Evolutionary conservation across 2,888 invertebrate genomes (phyloP), one percentile per base, ranked within the genome.

Genomic region (Cenopis cana): DNA sequence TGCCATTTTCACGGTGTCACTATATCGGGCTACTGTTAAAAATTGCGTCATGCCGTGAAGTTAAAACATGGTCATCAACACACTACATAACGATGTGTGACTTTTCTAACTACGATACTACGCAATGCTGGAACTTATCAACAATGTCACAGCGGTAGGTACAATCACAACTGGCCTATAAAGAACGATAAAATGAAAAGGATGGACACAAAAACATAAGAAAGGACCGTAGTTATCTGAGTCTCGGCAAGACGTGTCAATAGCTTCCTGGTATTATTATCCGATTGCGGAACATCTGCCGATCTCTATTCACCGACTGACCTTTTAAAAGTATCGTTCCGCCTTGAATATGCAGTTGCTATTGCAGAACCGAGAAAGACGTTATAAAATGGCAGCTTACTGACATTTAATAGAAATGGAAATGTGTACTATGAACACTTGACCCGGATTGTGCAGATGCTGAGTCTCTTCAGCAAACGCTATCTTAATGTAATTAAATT

Each of bases 221-320:
- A 49, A 61, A 50, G 61, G 52, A 20, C n/a, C 64, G 52, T 36
- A 4, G 64, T 20, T 52, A 62, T 50, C 50, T 33, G 36, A 2
- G 50, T 18, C 52, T 59, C 24, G 38, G 59, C 20, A 36, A 33
- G 41, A 65, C 18, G 59, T 60, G 36, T 60, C 65, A 60, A 60
- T 36, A 61, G 66, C 54, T 38, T 66, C 56, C 60, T 55, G 75
- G 78, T 85, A 83, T 85, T 82, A 76, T 77, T 74, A 74, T 70
- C 73, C 81, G 79, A 87, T 90, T 89, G 87, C 88, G 80, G 74
- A 76, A 84, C 92, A 92, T 89, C 90, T 92, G 91, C 86, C 83
- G 76, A 79, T 80, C 76, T 85, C 86, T 87, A 90, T 90, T 89
- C 88, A 87, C 75, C 78, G 78, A 78, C 75, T 88, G 89, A 91